phyloP scores from a whole-genome alignment of 1,140 invertebrate species.

The Metopolophium dirhodum region DNA sequence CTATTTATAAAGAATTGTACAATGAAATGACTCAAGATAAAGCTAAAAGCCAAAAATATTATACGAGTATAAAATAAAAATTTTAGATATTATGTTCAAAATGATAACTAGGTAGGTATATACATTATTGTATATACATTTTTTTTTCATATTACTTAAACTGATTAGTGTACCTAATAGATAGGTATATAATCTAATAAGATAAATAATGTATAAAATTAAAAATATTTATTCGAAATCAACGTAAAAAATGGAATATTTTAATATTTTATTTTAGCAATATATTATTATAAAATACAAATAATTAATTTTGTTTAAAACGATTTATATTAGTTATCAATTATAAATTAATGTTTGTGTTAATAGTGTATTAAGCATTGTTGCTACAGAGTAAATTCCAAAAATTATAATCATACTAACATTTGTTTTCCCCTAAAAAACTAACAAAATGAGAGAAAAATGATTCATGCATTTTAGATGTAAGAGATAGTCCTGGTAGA shows the following conservation, averaged over 20 bases:
- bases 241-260: background rate
- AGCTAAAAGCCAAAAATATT: background rate
- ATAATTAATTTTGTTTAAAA: background rate
- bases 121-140: background rate
- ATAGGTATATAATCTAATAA: background rate
- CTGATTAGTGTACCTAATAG: background rate
- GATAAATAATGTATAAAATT: background rate
- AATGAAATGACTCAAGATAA: background rate
- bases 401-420: background rate
- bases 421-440: conserved; percentile 5
- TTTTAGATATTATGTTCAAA: background rate
- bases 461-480: conserved; percentile 53
- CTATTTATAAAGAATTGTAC: background rate
- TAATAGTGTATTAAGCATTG: background rate
- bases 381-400: background rate
- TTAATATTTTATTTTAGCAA: background rate
- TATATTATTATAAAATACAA: background rate
- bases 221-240: background rate
- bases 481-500: conserved; percentile 49
- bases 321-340: background rate
- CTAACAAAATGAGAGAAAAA: conserved; percentile 32
- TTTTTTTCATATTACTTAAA: background rate
- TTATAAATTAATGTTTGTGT: background rate
- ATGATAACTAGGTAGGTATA: background rate
- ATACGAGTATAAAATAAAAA: background rate